Conservation (phyloP, 2,888 invertebrate species). For the Cantharis lateralis region DNA sequence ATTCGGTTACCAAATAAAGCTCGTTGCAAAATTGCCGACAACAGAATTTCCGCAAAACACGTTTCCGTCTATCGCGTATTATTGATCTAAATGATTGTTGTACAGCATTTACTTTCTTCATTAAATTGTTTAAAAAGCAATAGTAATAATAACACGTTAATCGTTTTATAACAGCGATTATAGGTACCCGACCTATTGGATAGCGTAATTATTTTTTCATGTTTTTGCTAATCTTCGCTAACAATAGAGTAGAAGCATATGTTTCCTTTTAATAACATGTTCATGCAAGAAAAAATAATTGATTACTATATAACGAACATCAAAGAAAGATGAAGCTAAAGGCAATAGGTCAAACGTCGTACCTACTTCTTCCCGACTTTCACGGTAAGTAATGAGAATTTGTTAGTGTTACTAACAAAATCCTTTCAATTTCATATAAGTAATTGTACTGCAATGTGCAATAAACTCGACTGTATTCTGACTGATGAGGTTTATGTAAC, state of each 20-base stretch:
- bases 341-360: constrained; percentile 16
- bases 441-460: neutral
- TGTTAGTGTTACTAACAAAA: constrained; percentile 6
- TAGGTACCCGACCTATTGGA: neutral
- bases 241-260: neutral
- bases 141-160: neutral
- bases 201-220: neutral
- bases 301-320: constrained; percentile 13
- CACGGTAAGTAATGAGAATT: constrained; percentile 17
- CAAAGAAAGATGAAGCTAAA: constrained; percentile 10
- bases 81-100: neutral
- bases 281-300: neutral
- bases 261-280: neutral
- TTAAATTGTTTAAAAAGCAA: neutral
- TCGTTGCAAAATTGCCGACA: neutral
- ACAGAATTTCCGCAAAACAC: neutral
- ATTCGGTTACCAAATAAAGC: neutral
- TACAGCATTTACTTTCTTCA: neutral
- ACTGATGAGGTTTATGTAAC: constrained; percentile 8
- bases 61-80: too few relatives aligned
- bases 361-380: constrained; percentile 9
- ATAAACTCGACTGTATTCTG: neutral
- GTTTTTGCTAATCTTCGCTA: neutral
- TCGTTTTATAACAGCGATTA: neutral
- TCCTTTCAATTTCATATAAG: constrained; percentile 15